Evolutionary conservation across 1,140 invertebrate species (phyloP).

Genomic region (Panagrolaimus sp.): DNA sequence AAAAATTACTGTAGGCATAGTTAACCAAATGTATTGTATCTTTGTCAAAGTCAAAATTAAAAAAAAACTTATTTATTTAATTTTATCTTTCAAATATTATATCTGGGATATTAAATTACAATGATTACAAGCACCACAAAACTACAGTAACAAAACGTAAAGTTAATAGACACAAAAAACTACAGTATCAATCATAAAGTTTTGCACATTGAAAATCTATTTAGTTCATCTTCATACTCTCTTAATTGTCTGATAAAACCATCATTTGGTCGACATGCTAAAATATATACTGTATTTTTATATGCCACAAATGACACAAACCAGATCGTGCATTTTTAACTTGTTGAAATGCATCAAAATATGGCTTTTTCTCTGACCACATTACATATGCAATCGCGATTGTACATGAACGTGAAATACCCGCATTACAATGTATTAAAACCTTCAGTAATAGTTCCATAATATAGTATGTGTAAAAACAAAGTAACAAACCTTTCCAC

Average conservation of each 20-base stretch:
- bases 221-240: constrained; percentile 48
- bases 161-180: background rate
- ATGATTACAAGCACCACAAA: no score
- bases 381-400: constrained; percentile 79
- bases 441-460: constrained; percentile 65
- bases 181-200: background rate
- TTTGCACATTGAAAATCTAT: constrained; percentile 19
- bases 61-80: no score
- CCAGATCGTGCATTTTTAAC: constrained; percentile 57
- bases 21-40: no score
- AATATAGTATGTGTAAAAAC: background rate
- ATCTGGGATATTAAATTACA: constrained; percentile 5
- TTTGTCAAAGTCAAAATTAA: no score
- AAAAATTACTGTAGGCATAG: no score
- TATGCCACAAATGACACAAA: constrained; percentile 60
- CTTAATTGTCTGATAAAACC: constrained; percentile 71
- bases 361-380: constrained; percentile 65
- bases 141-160: no score
- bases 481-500: constrained; percentile 38
- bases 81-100: background rate
- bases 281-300: constrained; percentile 59
- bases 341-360: constrained; percentile 68
- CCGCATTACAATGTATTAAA: constrained; percentile 83
- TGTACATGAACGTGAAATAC: constrained; percentile 76
- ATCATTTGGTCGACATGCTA: constrained; percentile 70